These are phyloP conservation scores for Cremastinae sp. DNA, from an alignment of 2,888 invertebrate genomes.

Conservation along the genomic window DNA sequence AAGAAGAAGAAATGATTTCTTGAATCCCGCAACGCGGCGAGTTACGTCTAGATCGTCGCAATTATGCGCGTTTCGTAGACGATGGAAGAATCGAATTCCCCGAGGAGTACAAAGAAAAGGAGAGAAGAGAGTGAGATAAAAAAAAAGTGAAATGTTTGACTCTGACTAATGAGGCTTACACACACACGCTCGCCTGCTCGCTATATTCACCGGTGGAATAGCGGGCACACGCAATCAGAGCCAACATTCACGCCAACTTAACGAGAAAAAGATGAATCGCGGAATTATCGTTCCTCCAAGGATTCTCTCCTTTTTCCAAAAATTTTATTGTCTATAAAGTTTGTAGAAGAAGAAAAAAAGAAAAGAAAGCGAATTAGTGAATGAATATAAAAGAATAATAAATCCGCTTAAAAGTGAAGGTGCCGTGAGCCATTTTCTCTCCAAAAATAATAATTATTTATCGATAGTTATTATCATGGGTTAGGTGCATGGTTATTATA, in stretches of 20 bases:
- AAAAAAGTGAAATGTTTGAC: slow-evolving; percentile 49
- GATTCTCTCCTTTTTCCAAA: no score
- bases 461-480: no score
- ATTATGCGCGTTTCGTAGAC: slow-evolving; percentile 10
- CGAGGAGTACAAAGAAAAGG: slow-evolving; percentile 38
- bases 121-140: slow-evolving; percentile 17
- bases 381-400: no score
- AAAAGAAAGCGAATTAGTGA: no score
- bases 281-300: background rate
- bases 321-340: no score
- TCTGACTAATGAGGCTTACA: slow-evolving; percentile 51
- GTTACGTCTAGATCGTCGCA: slow-evolving; percentile 8
- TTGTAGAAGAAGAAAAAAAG: no score
- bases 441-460: no score
- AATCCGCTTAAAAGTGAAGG: no score
- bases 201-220: slow-evolving; percentile 19
- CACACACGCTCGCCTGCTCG: background rate
- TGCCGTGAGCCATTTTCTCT: no score
- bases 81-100: slow-evolving; percentile 47
- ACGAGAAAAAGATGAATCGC: slow-evolving; percentile 12
- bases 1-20: no score
- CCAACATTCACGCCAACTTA: background rate
- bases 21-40: background rate
- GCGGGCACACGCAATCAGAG: slow-evolving; percentile 10
- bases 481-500: no score